Conservation (phyloP, 2,888 invertebrate genomes). For the Fissipunctia ypsillon region DNA sequence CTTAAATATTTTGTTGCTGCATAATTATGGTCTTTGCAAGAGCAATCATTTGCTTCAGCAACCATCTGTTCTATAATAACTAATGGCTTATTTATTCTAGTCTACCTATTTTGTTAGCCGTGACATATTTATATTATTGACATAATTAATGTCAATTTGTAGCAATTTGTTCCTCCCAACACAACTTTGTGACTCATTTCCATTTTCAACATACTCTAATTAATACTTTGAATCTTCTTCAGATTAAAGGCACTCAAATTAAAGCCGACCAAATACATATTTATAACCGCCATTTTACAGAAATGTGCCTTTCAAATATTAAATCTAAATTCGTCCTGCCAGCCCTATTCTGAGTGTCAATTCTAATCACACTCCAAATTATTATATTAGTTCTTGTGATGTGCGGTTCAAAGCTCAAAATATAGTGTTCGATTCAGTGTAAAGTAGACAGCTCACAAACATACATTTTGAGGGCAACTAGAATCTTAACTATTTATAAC, state of each 20-base stretch:
- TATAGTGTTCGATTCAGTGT: neutral
- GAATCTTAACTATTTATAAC: neutral
- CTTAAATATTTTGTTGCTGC: neutral
- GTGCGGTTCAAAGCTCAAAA: neutral
- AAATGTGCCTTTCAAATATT: slow-evolving; percentile 52
- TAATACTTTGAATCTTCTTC: slow-evolving; percentile 37
- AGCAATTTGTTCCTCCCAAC: slow-evolving; percentile 29
- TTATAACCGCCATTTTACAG: slow-evolving; percentile 42
- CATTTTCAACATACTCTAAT: slow-evolving; percentile 37
- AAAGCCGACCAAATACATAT: slow-evolving; percentile 43
- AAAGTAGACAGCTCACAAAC: neutral
- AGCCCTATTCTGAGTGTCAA: slow-evolving; percentile 36
- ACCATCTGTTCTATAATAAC: neutral
- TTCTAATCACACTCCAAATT: neutral
- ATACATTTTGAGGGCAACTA: slow-evolving; percentile 7
- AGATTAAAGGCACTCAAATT: slow-evolving; percentile 54
- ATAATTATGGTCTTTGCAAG: neutral
- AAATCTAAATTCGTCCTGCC: slow-evolving; percentile 35
- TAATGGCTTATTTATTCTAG: neutral
- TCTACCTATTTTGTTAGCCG: neutral
- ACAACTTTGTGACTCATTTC: slow-evolving; percentile 48
- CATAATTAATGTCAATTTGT: slow-evolving; percentile 18
- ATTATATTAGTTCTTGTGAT: neutral
- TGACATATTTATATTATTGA: slow-evolving; percentile 32
- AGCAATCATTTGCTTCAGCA: neutral